Percentiles rank a stretch among this genome's conserved stretches.
These are phyloP conservation scores for Carassius auratus DNA, from an alignment of 2,113 vertebrate genomes.

Conservation along the genomic window DNA sequence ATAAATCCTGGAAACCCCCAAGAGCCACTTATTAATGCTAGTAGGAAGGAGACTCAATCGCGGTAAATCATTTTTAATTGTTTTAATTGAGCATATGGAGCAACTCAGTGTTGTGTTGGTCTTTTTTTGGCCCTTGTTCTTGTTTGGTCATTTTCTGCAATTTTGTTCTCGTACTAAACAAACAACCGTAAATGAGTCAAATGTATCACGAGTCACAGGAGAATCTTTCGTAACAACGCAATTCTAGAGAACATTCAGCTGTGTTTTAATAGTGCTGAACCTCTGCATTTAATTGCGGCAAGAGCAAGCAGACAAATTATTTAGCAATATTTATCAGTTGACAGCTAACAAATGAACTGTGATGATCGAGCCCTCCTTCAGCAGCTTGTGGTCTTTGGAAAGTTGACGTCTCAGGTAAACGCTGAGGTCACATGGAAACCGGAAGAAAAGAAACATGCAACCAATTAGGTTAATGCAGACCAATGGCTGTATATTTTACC, in stretches of 20 bases:
- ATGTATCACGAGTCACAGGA: background rate
- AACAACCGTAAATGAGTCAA: slow-evolving; percentile 15
- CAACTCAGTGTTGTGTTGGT: background rate
- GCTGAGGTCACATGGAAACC: slow-evolving; percentile 47
- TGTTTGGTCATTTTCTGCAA: slow-evolving; percentile 8
- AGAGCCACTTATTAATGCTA: background rate
- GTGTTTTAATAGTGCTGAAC: background rate
- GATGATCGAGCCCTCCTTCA: slow-evolving; percentile 15
- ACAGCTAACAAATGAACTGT: slow-evolving; percentile 52
- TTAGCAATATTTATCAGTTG: slow-evolving; percentile 20
- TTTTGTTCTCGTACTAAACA: background rate
- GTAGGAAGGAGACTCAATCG: background rate
- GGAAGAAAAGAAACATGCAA: slow-evolving; percentile 57
- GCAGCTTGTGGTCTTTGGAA: slow-evolving; percentile 28
- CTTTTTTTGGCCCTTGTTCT: background rate
- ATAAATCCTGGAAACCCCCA: background rate
- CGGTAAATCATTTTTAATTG: slow-evolving; percentile 13
- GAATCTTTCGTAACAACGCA: background rate
- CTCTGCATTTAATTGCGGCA: background rate
- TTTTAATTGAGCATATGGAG: slow-evolving; percentile 22
- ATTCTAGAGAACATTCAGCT: background rate
- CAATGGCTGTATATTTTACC: slow-evolving; percentile 65
- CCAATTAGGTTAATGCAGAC: slow-evolving; percentile 69
- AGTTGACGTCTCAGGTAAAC: slow-evolving; percentile 40
- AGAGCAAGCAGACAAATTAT: background rate